A percentile compares a stretch with the other conserved stretches of the same genome.
phyloP scores from a whole-genome alignment of 1,140 invertebrate species.

The Rhizoglyphus robini region DNA sequence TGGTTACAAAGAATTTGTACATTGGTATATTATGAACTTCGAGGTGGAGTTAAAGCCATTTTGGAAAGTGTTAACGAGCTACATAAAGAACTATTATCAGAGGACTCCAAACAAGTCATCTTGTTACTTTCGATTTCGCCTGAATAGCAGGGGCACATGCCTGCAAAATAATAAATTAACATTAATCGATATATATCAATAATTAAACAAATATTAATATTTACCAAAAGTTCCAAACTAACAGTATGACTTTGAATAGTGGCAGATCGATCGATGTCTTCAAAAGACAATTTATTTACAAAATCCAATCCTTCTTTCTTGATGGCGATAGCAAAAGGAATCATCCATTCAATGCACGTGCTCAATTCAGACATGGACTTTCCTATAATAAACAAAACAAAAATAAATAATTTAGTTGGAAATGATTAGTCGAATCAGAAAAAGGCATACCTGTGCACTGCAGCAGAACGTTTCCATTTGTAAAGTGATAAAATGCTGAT shows the following conservation, averaged over 20 bases:
- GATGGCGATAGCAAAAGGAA: conserved; percentile 28
- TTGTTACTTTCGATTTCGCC: conserved; percentile 7
- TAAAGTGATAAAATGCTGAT: conserved; percentile 67
- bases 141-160: conserved; percentile 21
- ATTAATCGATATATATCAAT: neutral
- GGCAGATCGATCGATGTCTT: conserved; percentile 53
- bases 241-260: conserved; percentile 75
- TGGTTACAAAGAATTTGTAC: no score
- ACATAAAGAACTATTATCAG: neutral
- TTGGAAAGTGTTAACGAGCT: neutral
- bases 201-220: conserved; percentile 29
- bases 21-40: no score
- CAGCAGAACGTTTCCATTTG: conserved; percentile 33
- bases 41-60: conserved; percentile 7
- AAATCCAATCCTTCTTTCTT: conserved; percentile 23
- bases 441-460: conserved; percentile 24
- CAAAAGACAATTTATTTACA: conserved; percentile 42
- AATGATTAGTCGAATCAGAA: no score
- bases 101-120: neutral
- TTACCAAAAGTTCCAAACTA: conserved; percentile 62
- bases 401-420: neutral
- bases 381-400: conserved; percentile 4
- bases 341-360: conserved; percentile 26
- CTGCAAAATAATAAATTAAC: conserved; percentile 8
- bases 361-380: conserved; percentile 15